Evolutionary conservation across 2,888 invertebrate genomes (phyloP).

Genomic region (Brachypalpus laphriformis): DNA sequence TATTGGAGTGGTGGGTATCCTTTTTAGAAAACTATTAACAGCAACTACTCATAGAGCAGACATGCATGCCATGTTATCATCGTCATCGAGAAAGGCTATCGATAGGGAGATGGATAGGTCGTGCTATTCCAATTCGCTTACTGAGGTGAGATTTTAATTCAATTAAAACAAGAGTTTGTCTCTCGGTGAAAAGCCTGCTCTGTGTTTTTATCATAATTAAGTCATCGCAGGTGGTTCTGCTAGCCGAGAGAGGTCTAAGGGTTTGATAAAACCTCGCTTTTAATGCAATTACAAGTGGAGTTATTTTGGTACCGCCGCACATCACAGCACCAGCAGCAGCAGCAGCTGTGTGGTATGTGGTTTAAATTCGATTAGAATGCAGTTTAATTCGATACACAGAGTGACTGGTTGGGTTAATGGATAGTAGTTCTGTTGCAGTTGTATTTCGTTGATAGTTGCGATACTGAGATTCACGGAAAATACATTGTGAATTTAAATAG

Average conservation of each 20-base stretch:
- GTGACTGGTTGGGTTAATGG: conserved; percentile 36
- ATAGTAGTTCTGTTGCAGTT: conserved; percentile 2
- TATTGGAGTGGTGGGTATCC: neutral
- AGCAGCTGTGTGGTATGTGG: conserved; percentile 53
- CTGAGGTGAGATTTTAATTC: conserved; percentile 72
- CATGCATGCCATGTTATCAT: conserved; percentile 39
- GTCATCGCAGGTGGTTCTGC: neutral
- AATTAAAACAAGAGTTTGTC: conserved; percentile 70
- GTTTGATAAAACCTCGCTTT: conserved; percentile 56
- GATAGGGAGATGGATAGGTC: conserved; percentile 50
- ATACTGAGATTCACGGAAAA: neutral
- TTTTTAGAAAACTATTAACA: conserved; percentile 39
- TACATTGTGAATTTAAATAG: neutral
- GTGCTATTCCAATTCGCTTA: conserved; percentile 62
- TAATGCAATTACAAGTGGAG: conserved; percentile 66
- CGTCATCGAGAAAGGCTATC: conserved; percentile 23
- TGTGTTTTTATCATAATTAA: conserved; percentile 44
- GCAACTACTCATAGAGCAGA: conserved; percentile 2
- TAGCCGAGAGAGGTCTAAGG: neutral
- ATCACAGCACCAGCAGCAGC: conserved; percentile 16
- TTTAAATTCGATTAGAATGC: conserved; percentile 68
- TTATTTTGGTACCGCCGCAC: conserved; percentile 63
- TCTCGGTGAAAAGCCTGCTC: conserved; percentile 44
- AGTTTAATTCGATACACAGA: conserved; percentile 63
- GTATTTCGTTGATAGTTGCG: neutral